Conservation (phyloP, 2,888 invertebrate genomes). For the Harmothoe impar region DNA sequence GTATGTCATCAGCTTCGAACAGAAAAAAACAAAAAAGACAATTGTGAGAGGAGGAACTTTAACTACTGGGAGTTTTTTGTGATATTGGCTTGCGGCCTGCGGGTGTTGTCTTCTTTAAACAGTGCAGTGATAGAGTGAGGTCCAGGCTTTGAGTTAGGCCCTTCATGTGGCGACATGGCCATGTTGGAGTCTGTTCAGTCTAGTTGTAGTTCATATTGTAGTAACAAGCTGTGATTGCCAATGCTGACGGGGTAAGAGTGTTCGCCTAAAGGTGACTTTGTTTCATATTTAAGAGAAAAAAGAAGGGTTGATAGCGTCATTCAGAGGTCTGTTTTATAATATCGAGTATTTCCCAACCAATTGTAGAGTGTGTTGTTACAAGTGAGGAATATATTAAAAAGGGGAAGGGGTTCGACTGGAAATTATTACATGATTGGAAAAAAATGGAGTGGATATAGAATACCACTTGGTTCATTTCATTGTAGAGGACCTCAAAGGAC, state of each 20-base stretch:
- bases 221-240: constrained; percentile 49
- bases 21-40: neutral
- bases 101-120: neutral
- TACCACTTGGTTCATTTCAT: neutral
- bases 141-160: constrained; percentile 39
- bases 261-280: neutral
- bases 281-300: neutral
- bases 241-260: neutral
- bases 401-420: too few relatives aligned
- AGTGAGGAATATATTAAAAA: too few relatives aligned
- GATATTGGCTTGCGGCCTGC: constrained; percentile 42
- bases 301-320: neutral
- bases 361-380: too few relatives aligned
- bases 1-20: neutral
- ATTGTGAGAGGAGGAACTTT: neutral
- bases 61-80: constrained; percentile 51
- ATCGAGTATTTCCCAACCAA: neutral
- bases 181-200: constrained; percentile 8
- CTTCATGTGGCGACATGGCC: neutral
- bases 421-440: too few relatives aligned
- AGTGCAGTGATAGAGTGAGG: constrained; percentile 27
- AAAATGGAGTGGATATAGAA: too few relatives aligned
- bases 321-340: constrained; percentile 1
- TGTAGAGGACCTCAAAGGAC: neutral
- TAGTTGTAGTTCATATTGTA: constrained; percentile 55